Conservation (phyloP, 2,888 invertebrate species). For the Acanthopleura granulata region DNA sequence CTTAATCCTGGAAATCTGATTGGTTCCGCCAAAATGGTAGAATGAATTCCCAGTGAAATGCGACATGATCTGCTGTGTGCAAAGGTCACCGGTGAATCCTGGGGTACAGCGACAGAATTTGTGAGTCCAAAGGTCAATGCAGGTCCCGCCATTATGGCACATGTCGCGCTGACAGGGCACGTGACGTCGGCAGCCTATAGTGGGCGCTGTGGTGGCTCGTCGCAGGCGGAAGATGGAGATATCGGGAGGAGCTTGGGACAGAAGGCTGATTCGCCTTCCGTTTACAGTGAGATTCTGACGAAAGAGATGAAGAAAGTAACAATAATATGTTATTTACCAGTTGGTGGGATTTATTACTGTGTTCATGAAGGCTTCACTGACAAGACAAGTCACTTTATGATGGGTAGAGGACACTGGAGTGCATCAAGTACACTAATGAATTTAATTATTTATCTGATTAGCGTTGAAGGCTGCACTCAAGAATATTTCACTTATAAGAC, state of each 20-base stretch:
- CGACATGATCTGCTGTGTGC: conserved; percentile 49
- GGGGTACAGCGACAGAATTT: conserved; percentile 49
- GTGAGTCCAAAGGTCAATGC: conserved; percentile 57
- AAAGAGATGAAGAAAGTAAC: too few species aligned
- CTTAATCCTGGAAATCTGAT: conserved; percentile 37
- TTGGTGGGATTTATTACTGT: too few species aligned
- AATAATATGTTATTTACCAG: too few species aligned
- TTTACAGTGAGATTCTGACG: conserved; percentile 51
- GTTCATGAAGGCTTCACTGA: too few species aligned
- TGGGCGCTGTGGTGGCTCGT: conserved; percentile 70
- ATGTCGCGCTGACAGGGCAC: conserved; percentile 86
- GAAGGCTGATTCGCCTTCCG: conserved; percentile 42
- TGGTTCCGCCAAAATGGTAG: conserved; percentile 44
- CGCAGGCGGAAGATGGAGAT: not conserved
- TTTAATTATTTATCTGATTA: not conserved
- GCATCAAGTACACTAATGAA: too few species aligned
- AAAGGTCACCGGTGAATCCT: conserved; percentile 48
- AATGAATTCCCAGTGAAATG: conserved; percentile 47
- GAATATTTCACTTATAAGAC: too few species aligned
- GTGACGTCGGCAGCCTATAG: conserved; percentile 84
- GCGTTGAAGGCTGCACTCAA: too few species aligned
- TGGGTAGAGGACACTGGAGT: too few species aligned
- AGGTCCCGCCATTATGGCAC: conserved; percentile 60
- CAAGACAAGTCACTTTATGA: too few species aligned
- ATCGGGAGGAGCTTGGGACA: not conserved